Conservation (phyloP, 2,113 vertebrate genomes). For the Cepphus grylle region DNA sequence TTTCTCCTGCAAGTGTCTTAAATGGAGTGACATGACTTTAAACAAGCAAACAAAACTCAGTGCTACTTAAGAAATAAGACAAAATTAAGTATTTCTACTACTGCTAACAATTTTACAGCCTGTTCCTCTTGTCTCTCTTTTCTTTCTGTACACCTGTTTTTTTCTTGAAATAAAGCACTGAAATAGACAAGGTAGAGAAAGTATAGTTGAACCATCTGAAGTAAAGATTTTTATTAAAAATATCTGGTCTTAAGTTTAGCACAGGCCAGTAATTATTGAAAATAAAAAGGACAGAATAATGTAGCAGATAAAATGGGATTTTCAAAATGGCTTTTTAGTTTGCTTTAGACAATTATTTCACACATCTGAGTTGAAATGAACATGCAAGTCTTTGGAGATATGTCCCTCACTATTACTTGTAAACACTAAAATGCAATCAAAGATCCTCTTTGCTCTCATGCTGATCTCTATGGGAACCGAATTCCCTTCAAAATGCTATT, state of each 20-base stretch:
- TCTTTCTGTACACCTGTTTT: neutral
- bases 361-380: neutral
- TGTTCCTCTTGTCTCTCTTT: neutral
- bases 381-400: neutral
- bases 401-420: neutral
- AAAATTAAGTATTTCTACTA: neutral
- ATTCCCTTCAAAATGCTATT: conserved; percentile 18
- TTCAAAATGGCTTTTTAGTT: neutral
- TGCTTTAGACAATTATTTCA: neutral
- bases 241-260: neutral
- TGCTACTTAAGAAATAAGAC: neutral
- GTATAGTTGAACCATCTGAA: neutral
- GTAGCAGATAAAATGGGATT: neutral
- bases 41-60: neutral
- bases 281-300: neutral
- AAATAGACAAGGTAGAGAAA: neutral
- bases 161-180: neutral
- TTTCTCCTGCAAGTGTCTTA: neutral
- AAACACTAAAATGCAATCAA: conserved; percentile 23
- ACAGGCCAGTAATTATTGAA: neutral
- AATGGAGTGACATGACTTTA: neutral
- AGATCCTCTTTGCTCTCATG: neutral
- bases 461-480: neutral
- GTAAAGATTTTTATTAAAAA: neutral
- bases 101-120: neutral